Evolutionary conservation across 2,797 vertebrate genomes (phyloP).

Genomic region (Holocentrus rufus): DNA sequence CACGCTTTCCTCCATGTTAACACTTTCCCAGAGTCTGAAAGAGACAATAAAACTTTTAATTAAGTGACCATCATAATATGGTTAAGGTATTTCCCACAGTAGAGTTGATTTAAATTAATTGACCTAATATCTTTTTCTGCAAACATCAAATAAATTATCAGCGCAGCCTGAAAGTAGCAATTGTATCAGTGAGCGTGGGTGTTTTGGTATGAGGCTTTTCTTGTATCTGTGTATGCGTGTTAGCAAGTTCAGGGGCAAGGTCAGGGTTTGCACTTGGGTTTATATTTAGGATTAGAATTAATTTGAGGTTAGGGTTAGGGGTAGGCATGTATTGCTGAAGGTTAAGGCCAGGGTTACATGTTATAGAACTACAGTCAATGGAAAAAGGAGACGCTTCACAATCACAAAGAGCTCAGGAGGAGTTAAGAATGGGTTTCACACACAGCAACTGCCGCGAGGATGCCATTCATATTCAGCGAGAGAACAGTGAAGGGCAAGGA

Average conservation of each 20-base stretch:
- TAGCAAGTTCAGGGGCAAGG: neutral
- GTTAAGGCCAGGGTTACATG: too few species aligned
- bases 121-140: neutral
- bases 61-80: conserved; percentile 1
- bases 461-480: too few species aligned
- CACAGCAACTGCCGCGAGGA: too few species aligned
- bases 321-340: too few species aligned
- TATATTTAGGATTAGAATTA: neutral
- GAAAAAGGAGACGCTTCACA: too few species aligned
- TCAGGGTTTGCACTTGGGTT: neutral
- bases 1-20: conserved; percentile 7
- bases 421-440: too few species aligned
- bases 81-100: neutral
- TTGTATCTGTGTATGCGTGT: neutral
- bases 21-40: neutral
- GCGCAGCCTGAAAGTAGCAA: neutral
- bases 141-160: conserved; percentile 10
- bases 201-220: neutral
- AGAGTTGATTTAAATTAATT: conserved; percentile 7
- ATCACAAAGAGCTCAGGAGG: too few species aligned
- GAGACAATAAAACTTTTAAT: conserved; percentile 5
- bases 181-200: conserved; percentile 3
- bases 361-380: too few species aligned
- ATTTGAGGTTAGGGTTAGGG: too few species aligned
- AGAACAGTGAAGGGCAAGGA: too few species aligned